Evolutionary conservation across 2,888 invertebrate species (phyloP), one percentile per base, ranked within the genome.

Genomic region (Cheilosia impressa): DNA sequence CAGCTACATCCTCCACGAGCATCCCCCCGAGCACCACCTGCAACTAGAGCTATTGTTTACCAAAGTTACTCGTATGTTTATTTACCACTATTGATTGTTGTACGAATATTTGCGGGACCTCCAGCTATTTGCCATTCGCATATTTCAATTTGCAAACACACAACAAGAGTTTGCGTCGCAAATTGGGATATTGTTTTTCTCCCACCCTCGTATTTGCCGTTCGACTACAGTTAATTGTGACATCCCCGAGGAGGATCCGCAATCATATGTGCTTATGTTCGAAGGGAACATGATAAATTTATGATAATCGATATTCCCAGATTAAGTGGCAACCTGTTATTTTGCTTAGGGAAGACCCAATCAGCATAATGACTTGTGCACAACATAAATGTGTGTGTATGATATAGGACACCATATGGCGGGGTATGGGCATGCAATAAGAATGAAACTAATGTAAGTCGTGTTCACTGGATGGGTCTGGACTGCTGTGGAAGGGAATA

Each of bases 51-150:
- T 52, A 60, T 76, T 76, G 68, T 68, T 68, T 31, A 34, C 47
- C 19, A 52, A 60, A 68, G 43, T 60, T 17, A 19, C n/a, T 45
- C 45, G 7, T 31, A 52, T 52, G 19, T 27, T 52, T 68, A 31
- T 53, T 68, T 60, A 53, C 58, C 34, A 4, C 45, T 66, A 68
- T 76, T 52, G 76, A 60, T 58, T 76, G 52, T 7, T 31, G n/a
- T 43, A 60, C 22, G 41, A 66, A 31, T 66, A 68, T 68, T 72
- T 72, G 58, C 41, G 15, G 6, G 17, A 53, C 31, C 55, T 19
- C 17, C 24, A 2, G 55, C 43, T 55, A 55, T 55, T 68, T 19
- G 52, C 22, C 9, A 31, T 63, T 63, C 34, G 34, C 15, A 50
- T 63, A 63, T 62, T 62, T 45, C 34, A 65, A 17, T 50, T 4